Percentiles rank a stretch among this genome's conserved stretches.
phyloP scores from a whole-genome alignment of 2,113 vertebrate species.

The Narcine bancroftii region DNA sequence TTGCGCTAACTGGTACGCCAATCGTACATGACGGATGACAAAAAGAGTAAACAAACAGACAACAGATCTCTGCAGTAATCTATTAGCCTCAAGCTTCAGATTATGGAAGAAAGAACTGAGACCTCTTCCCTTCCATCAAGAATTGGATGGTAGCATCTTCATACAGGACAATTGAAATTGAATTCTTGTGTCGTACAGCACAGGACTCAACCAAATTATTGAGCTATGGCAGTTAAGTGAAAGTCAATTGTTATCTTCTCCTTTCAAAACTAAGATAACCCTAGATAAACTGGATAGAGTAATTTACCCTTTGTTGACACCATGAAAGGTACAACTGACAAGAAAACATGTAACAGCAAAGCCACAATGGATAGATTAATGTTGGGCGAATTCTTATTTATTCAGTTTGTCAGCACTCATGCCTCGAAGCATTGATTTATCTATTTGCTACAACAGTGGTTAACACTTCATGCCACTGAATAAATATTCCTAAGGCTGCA shows the following conservation, averaged over 20 bases:
- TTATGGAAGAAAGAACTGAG: neutral
- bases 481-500: conserved; percentile 8
- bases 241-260: neutral
- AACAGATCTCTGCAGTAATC: neutral
- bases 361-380: neutral
- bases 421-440: conserved; percentile 26
- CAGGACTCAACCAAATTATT: neutral
- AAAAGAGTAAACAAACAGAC: no score
- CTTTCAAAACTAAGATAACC: neutral
- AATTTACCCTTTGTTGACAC: conserved; percentile 1
- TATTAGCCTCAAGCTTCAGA: neutral
- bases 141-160: neutral
- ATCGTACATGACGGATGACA: no score
- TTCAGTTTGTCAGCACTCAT: conserved; percentile 18
- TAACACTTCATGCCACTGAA: neutral
- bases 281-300: no score
- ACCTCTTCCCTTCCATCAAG: neutral
- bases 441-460: neutral
- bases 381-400: neutral
- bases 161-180: neutral
- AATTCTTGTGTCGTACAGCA: neutral
- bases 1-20: no score
- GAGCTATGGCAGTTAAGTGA: neutral
- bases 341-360: neutral
- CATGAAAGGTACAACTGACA: neutral